Evolutionary conservation across 2,113 vertebrate genomes (phyloP).

Genomic region (Gymnogyps californianus): DNA sequence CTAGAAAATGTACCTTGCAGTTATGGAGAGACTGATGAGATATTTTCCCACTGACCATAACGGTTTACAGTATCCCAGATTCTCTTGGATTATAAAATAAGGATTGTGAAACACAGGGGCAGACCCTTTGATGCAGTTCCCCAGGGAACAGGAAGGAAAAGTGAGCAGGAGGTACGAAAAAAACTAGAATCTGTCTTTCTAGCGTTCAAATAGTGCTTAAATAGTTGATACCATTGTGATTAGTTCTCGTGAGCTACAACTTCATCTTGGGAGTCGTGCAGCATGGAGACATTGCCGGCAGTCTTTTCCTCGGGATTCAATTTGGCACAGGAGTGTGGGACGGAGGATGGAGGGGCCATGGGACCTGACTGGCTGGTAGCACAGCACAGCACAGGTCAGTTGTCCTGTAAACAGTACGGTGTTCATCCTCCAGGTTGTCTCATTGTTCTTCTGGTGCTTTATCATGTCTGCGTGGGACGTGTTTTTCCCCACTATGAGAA

Average conservation of each 20-base stretch:
- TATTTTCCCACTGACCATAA: not conserved
- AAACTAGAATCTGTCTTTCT: not conserved
- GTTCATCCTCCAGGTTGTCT: not conserved
- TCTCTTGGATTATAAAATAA: not conserved
- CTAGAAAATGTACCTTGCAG: not conserved
- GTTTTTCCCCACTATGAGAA: slow-evolving; percentile 4
- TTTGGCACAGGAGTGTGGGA: not conserved
- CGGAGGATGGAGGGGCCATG: not conserved
- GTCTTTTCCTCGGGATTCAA: not conserved
- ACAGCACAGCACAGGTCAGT: not conserved
- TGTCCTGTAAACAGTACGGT: not conserved
- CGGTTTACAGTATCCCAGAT: not conserved
- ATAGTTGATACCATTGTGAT: not conserved
- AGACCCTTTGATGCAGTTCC: not conserved
- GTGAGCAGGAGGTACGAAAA: not conserved
- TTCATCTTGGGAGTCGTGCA: not conserved
- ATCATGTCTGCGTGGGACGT: not conserved
- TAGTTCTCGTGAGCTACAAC: not conserved
- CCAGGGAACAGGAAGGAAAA: not conserved
- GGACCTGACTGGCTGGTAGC: not conserved
- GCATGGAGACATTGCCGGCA: not conserved
- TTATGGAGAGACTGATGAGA: not conserved
- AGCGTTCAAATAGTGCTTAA: not conserved
- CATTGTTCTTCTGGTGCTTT: not conserved
- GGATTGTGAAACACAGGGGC: not conserved